Conservation (phyloP, 2,113 vertebrate species). For the Chitala chitala region DNA sequence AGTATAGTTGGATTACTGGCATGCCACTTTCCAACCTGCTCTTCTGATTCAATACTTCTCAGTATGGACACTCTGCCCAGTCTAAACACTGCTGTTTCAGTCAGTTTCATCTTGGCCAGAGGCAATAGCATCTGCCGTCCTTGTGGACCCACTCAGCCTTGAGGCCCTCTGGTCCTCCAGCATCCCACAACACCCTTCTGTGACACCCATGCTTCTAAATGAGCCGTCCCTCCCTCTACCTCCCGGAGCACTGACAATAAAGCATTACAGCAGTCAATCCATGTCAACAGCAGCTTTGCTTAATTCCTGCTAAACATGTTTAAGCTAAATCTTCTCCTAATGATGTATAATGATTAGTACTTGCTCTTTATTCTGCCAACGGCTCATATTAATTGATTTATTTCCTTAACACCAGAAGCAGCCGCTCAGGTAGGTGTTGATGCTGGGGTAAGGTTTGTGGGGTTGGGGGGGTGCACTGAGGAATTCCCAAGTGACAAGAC, state of each 20-base stretch:
- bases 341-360: conserved; percentile 70
- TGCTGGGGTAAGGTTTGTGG: conserved; percentile 20
- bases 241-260: conserved; percentile 74
- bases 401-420: conserved; percentile 26
- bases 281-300: conserved; percentile 78
- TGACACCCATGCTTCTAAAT: conserved; percentile 50
- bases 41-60: neutral
- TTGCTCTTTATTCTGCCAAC: conserved; percentile 62
- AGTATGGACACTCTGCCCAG: neutral
- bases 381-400: conserved; percentile 56
- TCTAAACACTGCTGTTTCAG: neutral
- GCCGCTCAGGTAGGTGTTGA: conserved; percentile 44
- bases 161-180: conserved; percentile 39
- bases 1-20: no score
- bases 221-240: conserved; percentile 58
- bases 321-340: conserved; percentile 78
- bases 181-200: conserved; percentile 64
- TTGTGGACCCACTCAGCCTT: conserved; percentile 1
- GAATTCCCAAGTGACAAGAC: conserved; percentile 3
- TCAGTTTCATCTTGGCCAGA: neutral
- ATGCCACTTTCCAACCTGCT: no score
- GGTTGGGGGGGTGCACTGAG: conserved; percentile 29
- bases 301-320: conserved; percentile 76
- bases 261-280: conserved; percentile 76
- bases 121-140: neutral